Base-by-base conservation (phyloP, 2,888 invertebrate genomes). In the Lissocephala sabroskyi region DNA sequence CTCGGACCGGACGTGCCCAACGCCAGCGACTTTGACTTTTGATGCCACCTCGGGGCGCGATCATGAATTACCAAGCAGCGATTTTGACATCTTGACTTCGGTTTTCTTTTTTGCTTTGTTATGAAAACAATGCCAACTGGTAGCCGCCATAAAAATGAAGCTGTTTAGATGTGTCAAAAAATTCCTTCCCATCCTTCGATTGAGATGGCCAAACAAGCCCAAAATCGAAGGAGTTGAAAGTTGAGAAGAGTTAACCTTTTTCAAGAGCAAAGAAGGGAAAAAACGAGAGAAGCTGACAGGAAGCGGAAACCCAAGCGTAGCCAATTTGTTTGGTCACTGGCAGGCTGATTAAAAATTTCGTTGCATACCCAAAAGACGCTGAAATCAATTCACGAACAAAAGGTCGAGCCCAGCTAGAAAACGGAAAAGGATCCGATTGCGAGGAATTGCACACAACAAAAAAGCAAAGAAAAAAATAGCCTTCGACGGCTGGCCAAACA, bases 11-110 rank as follows among this genome's bases (percentile, higher is more conserved):
- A n/a, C n/a, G n/a, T n/a, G n/a, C n/a, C n/a, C n/a, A n/a, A n/a
- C n/a, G n/a, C n/a, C n/a, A n/a, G n/a, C n/a, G n/a, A n/a, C n/a
- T 23, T 23, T 23, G 23, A 3, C 23, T 23, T 23, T 23, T 45
- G 51, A 76, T 64, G 74, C 56, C 56, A 73, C 77, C 65, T 76
- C 42, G 41, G 70, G 62, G 68, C 74, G 62, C 62, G 74, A 68
- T 77, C 68, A 65, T 56, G 70, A 74, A 65, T 74, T 56, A 56
- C 46, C 49, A 56, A 56, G 56, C 47, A 73, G 77, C 65, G 62
- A 45, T 65, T n/a, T 56, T 56, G 52, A 48, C 45, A 10, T 32
- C 7, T 42, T 41, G 29, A 29, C 13, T 23, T 23, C 23, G 7
- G 3, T 23, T 23, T 23, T 23, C 7, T 23, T 23, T 7, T 23